Base-by-base conservation (phyloP, 2,888 invertebrate species). In the Rhaphigaster nebulosa region DNA sequence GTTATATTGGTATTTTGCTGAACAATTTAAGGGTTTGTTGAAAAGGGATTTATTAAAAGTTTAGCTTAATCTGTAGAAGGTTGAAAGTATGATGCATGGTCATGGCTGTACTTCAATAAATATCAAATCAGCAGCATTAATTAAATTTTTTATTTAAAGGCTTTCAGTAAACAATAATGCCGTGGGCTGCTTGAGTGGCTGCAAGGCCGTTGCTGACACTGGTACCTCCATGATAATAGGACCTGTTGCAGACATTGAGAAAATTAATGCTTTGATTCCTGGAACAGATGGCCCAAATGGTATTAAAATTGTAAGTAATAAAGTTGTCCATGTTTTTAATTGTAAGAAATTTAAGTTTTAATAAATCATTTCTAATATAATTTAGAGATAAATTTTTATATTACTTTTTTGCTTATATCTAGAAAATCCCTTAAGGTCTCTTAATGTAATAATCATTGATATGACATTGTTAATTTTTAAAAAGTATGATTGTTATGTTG, bases 171-270 rank as follows among this genome's bases (percentile, higher is more conserved):
- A 91, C 52, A 41, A 89, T 50, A 20, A 76, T 5, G 34, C n/a
- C 10, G 38, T 52, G n/a, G 70, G 65, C 38, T 65, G 89, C 54
- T 91, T 91, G 60, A 90, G 90, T 93, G 98, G 99, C 5, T 99
- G 99, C 94, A 95, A 98, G 94, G 99, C 98, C 18, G 98, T 99
- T 94, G 98, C 98, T 38, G 98, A 99, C 94, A 98, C 98, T 70
- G 98, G 99, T 92, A 99, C 99, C 92, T 99, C 98, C 90, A 95
- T 99, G 91, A 96, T 99, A 93, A 98, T 97, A 92, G 99, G 99
- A 41, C 99, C 99, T 38, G 93, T 95, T 45, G 94, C 94, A 0
- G 98, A 98, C 94, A 95, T 98, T 91, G 95, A 95, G 87, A 95
- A 95, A 29, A 96, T 99, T 91, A 99, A 99, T 94, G 94, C 96